Conservation (phyloP, 2,113 vertebrate species). For the Cyphomyrus discorhynchus region DNA sequence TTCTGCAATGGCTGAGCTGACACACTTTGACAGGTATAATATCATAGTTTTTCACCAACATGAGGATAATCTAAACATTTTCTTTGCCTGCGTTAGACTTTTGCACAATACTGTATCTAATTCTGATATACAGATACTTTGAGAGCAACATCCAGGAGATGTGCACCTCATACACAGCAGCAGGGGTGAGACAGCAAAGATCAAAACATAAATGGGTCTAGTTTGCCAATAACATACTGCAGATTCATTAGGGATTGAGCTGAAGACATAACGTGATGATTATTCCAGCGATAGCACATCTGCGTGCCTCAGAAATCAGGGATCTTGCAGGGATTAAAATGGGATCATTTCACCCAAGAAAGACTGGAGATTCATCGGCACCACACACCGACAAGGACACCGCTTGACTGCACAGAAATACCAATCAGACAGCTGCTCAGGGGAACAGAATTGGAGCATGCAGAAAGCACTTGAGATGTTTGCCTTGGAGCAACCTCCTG, state of each 20-base stretch:
- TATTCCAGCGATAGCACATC: slow-evolving; percentile 11
- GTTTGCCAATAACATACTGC: neutral
- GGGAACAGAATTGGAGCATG: neutral
- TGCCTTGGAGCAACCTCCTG: neutral
- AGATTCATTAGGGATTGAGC: neutral
- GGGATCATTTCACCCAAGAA: slow-evolving; percentile 7
- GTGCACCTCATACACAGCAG: neutral
- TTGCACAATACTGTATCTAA: neutral
- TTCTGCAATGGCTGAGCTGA: too few species aligned
- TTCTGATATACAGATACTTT: neutral
- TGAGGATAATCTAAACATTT: too few species aligned
- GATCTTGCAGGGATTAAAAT: slow-evolving; percentile 20
- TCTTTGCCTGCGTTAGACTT: too few species aligned
- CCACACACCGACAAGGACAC: neutral
- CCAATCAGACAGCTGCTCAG: neutral
- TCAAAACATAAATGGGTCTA: neutral
- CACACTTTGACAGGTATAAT: too few species aligned
- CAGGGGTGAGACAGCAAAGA: neutral
- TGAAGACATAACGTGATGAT: neutral
- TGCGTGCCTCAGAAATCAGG: neutral
- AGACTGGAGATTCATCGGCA: neutral
- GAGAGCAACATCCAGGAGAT: neutral
- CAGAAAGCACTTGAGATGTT: neutral
- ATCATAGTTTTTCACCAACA: too few species aligned
- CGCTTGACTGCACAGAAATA: neutral